These are phyloP conservation scores for Pipistrellus nathusii DNA, from an alignment of 2,797 vertebrate genomes.

Conservation along the genomic window DNA sequence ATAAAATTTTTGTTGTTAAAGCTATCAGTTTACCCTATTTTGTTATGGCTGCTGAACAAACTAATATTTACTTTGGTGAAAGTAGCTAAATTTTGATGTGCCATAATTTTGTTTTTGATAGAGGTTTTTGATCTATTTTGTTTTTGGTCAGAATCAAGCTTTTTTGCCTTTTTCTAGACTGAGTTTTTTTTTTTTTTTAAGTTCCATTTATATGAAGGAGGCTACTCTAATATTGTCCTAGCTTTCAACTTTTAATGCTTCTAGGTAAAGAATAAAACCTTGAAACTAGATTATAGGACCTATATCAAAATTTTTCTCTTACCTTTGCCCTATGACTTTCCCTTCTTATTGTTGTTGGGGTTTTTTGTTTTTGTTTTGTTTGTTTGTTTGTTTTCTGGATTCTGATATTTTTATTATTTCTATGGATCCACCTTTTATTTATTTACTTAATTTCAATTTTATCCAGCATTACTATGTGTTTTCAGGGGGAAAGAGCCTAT, in stretches of 20 bases:
- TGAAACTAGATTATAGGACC: neutral
- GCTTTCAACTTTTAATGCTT: neutral
- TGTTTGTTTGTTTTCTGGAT: neutral
- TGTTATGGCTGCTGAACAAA: neutral
- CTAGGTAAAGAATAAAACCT: neutral
- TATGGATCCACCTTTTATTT: neutral
- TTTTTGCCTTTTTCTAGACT: neutral
- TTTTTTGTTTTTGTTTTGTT: too few relatives aligned
- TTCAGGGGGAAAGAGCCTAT: neutral
- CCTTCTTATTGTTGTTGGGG: neutral
- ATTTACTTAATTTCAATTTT: neutral
- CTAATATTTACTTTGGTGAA: neutral
- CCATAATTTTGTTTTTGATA: neutral
- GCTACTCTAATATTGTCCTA: neutral
- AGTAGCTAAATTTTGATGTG: neutral
- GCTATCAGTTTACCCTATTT: neutral
- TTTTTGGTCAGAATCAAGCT: neutral
- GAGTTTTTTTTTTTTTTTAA: neutral
- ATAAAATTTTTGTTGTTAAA: neutral
- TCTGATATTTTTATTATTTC: conserved; percentile 3
- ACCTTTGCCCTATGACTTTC: neutral
- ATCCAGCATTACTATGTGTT: neutral
- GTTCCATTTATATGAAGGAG: neutral
- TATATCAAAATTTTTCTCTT: neutral
- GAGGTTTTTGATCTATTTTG: neutral